Percentiles rank a stretch among this genome's conserved stretches.
Evolutionary conservation across 2,888 invertebrate genomes (phyloP).

Genomic region (Emmelina monodactyla): DNA sequence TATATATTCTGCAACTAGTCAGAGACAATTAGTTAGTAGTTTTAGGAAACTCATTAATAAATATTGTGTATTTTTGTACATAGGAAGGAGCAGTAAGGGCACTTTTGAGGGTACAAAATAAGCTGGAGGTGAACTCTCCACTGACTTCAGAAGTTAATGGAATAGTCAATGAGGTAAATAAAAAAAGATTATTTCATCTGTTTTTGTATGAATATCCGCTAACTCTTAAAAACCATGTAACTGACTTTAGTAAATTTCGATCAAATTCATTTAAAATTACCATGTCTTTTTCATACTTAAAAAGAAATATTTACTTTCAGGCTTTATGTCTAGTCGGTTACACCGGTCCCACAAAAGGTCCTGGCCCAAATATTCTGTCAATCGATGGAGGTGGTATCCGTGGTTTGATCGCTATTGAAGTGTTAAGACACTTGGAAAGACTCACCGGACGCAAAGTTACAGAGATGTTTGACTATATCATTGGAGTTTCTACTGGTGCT

Average conservation of each 20-base stretch:
- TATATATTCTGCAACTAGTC: too few relatives aligned
- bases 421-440: conserved; percentile 79
- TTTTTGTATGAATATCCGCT: background rate
- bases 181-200: background rate
- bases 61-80: conserved; percentile 14
- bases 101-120: conserved; percentile 63
- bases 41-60: background rate
- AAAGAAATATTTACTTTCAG: conserved; percentile 29
- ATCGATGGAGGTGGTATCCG: conserved; percentile 93
- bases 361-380: conserved; percentile 80
- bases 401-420: conserved; percentile 85
- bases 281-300: too few relatives aligned
- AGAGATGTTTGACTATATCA: conserved; percentile 87
- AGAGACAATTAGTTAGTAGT: too few relatives aligned
- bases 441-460: conserved; percentile 72
- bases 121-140: conserved; percentile 31
- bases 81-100: conserved; percentile 75
- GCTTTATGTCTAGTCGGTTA: conserved; percentile 76
- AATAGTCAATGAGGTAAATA: conserved; percentile 33
- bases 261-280: too few relatives aligned
- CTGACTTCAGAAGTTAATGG: conserved; percentile 27
- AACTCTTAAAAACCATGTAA: too few relatives aligned
- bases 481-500: conserved; percentile 86
- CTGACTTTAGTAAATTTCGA: too few relatives aligned
- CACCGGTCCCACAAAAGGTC: conserved; percentile 70